phyloP scores from a whole-genome alignment of 1,140 invertebrate genomes.

The Tetranychus cinnabarinus region DNA sequence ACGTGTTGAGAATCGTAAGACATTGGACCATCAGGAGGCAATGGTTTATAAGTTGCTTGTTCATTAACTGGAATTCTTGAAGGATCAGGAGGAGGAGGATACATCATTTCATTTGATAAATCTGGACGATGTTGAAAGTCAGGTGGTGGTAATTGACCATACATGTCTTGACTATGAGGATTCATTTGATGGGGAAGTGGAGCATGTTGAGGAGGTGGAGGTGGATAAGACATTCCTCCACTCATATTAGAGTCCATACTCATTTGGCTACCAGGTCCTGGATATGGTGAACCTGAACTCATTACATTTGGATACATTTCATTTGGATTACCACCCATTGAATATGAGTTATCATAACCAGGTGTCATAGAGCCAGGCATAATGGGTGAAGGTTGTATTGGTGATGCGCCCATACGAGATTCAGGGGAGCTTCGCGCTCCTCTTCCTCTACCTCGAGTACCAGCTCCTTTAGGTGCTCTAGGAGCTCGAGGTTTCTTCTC shows the following conservation, averaged over 20 bases:
- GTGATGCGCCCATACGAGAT: not conserved
- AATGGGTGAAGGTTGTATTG: not conserved
- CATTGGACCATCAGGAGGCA: too few relatives aligned
- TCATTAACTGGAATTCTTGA: not conserved
- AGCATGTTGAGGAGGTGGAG: not conserved
- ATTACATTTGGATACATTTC: not conserved
- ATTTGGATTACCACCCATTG: not conserved
- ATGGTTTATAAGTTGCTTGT: too few relatives aligned
- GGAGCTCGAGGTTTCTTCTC: constrained; percentile 10
- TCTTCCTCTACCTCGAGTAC: constrained; percentile 2
- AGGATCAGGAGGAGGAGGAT: not conserved
- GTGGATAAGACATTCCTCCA: not conserved
- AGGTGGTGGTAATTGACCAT: too few relatives aligned
- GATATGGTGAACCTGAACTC: not conserved
- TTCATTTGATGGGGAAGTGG: not conserved
- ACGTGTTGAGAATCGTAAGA: too few relatives aligned
- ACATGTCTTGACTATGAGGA: not conserved
- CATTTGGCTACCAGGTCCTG: not conserved
- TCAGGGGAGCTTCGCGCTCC: not conserved
- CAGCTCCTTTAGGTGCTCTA: constrained; percentile 2
- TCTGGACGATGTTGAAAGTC: too few relatives aligned
- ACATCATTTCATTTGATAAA: not conserved
- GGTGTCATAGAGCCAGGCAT: not conserved
- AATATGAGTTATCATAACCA: not conserved
- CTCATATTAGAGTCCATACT: not conserved